These are phyloP conservation scores for Drosophila anomelani DNA, from an alignment of 2,888 invertebrate species.

Conservation along the genomic window DNA sequence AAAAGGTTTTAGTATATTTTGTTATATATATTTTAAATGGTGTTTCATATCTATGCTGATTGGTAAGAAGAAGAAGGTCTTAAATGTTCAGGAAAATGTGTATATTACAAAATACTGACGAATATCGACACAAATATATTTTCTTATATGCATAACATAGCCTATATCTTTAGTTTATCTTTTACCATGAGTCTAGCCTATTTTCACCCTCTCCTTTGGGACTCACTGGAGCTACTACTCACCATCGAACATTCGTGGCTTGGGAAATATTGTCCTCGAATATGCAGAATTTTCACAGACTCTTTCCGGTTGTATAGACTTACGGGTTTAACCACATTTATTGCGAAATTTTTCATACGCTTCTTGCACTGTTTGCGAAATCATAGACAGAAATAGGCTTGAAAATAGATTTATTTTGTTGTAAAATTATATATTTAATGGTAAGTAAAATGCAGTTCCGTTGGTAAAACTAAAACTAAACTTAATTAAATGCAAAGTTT, in stretches of 20 bases:
- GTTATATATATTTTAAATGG: conserved; percentile 10
- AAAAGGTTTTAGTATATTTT: not conserved
- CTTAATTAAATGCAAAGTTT: conserved; percentile 53
- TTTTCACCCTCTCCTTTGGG: conserved; percentile 31
- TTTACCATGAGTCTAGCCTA: conserved; percentile 25
- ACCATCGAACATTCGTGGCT: conserved; percentile 41
- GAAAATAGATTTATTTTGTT: conserved; percentile 55
- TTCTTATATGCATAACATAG: not conserved
- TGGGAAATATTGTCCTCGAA: conserved; percentile 65
- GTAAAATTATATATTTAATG: conserved; percentile 50
- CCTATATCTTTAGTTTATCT: not conserved
- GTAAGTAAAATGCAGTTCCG: conserved; percentile 59
- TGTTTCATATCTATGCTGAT: conserved; percentile 2
- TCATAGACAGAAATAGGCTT: conserved; percentile 37
- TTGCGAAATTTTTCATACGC: conserved; percentile 70
- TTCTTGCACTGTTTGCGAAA: conserved; percentile 33
- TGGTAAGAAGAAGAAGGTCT: conserved; percentile 12
- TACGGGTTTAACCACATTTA: conserved; percentile 5
- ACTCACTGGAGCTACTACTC: conserved; percentile 20
- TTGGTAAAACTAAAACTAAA: conserved; percentile 45
- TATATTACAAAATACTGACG: conserved; percentile 1
- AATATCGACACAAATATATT: conserved; percentile 8
- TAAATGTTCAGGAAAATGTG: conserved; percentile 12
- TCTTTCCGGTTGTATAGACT: conserved; percentile 16
- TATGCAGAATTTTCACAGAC: conserved; percentile 44